Evolutionary conservation across 2,888 invertebrate genomes (phyloP).

Genomic region (Anarsia innoxiella): DNA sequence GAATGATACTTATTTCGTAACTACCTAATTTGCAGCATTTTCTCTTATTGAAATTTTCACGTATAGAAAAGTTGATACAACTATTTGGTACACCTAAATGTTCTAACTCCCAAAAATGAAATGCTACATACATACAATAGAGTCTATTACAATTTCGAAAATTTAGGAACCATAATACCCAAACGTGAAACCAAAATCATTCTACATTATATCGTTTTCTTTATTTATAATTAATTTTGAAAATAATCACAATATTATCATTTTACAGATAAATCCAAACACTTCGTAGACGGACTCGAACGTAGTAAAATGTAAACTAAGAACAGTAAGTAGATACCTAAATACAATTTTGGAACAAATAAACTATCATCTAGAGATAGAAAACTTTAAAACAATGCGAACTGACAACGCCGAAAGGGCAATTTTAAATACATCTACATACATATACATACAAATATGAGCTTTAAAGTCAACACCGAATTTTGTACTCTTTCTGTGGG

Average conservation of each 20-base stretch:
- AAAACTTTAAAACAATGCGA: constrained; percentile 54
- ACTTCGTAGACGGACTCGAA: constrained; percentile 71
- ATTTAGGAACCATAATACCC: constrained; percentile 76
- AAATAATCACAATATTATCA: constrained; percentile 64
- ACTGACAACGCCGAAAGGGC: constrained; percentile 57
- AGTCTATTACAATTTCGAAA: constrained; percentile 75
- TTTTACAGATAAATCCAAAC: constrained; percentile 62
- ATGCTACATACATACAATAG: constrained; percentile 72
- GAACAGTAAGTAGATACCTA: too few relatives aligned
- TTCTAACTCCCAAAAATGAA: constrained; percentile 68
- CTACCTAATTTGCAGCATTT: constrained; percentile 63
- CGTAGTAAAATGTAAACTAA: constrained; percentile 59
- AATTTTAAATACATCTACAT: constrained; percentile 62
- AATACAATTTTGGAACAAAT: constrained; percentile 58
- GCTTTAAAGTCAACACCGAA: constrained; percentile 70
- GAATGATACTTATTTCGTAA: constrained; percentile 66
- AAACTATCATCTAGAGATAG: constrained; percentile 61
- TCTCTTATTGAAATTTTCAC: constrained; percentile 62
- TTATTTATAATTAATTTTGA: constrained; percentile 68
- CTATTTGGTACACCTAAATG: constrained; percentile 73
- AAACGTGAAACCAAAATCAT: constrained; percentile 70
- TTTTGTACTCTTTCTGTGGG: constrained; percentile 72
- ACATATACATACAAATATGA: constrained; percentile 66
- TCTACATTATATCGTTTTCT: constrained; percentile 57
- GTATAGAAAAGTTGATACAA: constrained; percentile 73